Base-by-base conservation (phyloP, 2,888 invertebrate genomes). In the Diachrysia chrysitis region DNA sequence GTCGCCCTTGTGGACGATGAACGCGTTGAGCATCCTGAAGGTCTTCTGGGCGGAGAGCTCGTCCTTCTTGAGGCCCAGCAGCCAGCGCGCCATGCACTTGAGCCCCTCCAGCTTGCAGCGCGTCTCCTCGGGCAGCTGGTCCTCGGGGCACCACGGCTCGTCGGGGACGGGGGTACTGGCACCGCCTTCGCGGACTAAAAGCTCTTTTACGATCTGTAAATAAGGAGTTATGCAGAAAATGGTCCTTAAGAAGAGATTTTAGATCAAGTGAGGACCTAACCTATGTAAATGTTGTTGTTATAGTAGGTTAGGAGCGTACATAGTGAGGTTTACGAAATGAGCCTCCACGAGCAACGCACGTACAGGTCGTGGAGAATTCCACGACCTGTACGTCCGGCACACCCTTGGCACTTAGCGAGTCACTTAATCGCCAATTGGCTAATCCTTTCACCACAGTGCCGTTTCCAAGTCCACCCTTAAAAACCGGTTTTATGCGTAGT, bases 31-130 rank as follows among this genome's bases (percentile, higher is more conserved):
- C 97, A 99, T 98, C 69, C 99, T 96, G 93, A 99, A 98, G 2
- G 99, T 99, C 92, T 98, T 98, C 92, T 98, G 98, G 0, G 98
- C 98, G 0, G 98, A 98, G 19, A 98, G 96, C 71, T 97, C 97
- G 86, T 98, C 98, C 69, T 97, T 97, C 92, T 98, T 98, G 62
- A 99, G 94, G 0, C 99, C 99, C 46, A 99, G 95, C 53, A 99
- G 94, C 99, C 99, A 99, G 57, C 99, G 97, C 0, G 99, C 99
- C 97, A 99, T 98, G 73, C 99, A 97, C 92, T 99, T 99, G 84
- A 99, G 96, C 0, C 98, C 99, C 91, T 99, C 99, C 70, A 99
- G 96, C 95, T 99, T 99, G 93, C 98, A 98, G 48, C 97, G 96
- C 0, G 99, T 99, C 90, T 99, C 99, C 82, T 98, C 98, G 0